Base-by-base conservation (phyloP, 2,113 vertebrate genomes). In the Equus przewalskii region DNA sequence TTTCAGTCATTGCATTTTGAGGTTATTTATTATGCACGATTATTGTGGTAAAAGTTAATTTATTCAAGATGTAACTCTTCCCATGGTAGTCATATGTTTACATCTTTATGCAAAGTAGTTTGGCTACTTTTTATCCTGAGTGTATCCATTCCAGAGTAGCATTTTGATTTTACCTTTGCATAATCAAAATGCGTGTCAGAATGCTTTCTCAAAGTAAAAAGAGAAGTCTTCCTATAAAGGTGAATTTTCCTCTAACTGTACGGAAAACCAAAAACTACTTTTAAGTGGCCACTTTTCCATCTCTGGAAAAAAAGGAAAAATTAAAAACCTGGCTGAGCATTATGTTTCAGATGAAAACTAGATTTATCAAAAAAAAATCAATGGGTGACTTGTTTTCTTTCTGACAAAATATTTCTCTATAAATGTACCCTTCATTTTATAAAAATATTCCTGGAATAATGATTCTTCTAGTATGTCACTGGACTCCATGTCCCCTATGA, bases 21-120 rank as follows among this genome's bases (percentile, higher is more conserved):
- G 79, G 67, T 75, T 89, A 26, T 86, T 81, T 96, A 56, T 90
- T 97, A 94, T 83, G 76, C 5, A 58, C 41, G 26, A 58, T 73
- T 88, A 56, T 72, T 96, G 84, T 84, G 64, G 82, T 26, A 88
- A 95, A 94, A 65, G 51, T 33, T 91, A 94, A 93, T 96, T 93
- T 73, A 92, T 80, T 36, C 24, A 96, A 87, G 62, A 95, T 84
- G 84, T 41, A 84, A 69, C 28, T 97, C 67, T 88, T 96, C 49
- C 69, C 75, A 86, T 26, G 85, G 65, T 24, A n/a, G 51, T 79
- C 69, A 94, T 89, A 93, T 65, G 33, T 80, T 97, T 86, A 65
- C 26, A 92, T 97, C 73, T 92, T 76, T 81, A 89, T 70, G 58
- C 62, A 93, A 75, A 96, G 56, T 44, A 85, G 67, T 78, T 89